These are phyloP conservation scores for Siderastrea siderea DNA, from an alignment of 92 coral and sea anemone genomes.

Conservation along the genomic window DNA sequence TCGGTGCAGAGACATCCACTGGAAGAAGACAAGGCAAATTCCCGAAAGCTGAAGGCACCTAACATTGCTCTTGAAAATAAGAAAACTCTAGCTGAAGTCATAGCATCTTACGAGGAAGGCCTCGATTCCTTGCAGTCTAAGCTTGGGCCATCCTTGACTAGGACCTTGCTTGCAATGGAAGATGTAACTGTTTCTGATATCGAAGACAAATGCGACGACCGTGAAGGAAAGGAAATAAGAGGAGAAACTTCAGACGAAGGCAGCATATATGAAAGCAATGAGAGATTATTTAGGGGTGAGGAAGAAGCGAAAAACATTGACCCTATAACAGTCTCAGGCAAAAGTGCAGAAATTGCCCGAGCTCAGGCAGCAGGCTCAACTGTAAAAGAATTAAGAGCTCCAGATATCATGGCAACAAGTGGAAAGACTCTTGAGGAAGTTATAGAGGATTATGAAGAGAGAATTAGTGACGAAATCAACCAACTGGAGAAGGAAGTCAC, in stretches of 20 bases:
- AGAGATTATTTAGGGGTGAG: background rate
- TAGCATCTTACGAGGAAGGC: conserved; percentile 72
- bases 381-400: conserved; percentile 26
- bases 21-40: background rate
- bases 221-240: background rate
- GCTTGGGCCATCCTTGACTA: conserved; percentile 62
- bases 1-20: background rate
- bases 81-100: conserved; percentile 73
- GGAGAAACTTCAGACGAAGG: background rate
- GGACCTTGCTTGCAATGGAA: conserved; percentile 25
- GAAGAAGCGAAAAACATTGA: background rate
- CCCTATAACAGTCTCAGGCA: background rate
- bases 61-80: conserved; percentile 49
- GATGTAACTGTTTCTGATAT: background rate
- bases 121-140: conserved; percentile 54
- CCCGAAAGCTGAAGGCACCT: conserved; percentile 60
- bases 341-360: background rate
- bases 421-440: conserved; percentile 66
- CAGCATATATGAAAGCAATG: background rate
- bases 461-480: conserved; percentile 35
- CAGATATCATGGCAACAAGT: conserved; percentile 53
- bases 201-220: background rate
- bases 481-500: conserved; percentile 31
- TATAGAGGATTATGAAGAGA: conserved; percentile 54
- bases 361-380: background rate